Conservation (phyloP, 2,113 vertebrate species). For the Mystacornis crossleyi region DNA sequence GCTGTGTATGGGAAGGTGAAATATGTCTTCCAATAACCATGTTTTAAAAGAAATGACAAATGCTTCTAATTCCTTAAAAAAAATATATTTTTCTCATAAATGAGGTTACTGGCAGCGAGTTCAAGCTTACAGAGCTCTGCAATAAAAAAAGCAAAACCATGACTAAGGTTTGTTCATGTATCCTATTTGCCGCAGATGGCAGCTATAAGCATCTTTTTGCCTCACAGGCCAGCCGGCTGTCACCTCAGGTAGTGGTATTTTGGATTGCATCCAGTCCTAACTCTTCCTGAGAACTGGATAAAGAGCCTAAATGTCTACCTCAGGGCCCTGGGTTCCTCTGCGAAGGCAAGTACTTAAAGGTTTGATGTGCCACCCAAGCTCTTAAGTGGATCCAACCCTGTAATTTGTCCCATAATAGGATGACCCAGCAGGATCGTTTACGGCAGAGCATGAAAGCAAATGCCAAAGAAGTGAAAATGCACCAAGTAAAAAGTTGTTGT, state of each 20-base stretch:
- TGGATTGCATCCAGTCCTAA: not conserved
- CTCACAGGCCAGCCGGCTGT: not conserved
- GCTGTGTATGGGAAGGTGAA: not conserved
- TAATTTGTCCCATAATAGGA: not conserved
- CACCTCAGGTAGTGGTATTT: not conserved
- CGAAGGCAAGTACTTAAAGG: not conserved
- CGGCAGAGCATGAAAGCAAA: slow-evolving; percentile 13
- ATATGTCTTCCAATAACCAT: not conserved
- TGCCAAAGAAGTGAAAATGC: not conserved
- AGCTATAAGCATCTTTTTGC: not conserved
- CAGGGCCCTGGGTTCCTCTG: not conserved
- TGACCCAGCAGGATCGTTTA: slow-evolving; percentile 47
- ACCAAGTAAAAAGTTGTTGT: not conserved
- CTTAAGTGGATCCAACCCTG: not conserved
- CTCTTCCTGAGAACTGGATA: not conserved
- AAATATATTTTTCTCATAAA: not conserved
- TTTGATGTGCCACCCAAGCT: not conserved
- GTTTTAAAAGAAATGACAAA: not conserved
- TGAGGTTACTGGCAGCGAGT: not conserved
- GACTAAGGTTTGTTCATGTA: not conserved
- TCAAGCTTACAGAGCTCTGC: not conserved
- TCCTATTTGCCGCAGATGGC: not conserved
- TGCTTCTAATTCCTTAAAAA: not conserved
- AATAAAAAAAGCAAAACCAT: not conserved
- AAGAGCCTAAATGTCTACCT: not conserved